phyloP scores from a whole-genome alignment of 1,140 invertebrate species.

The Phymastichus coffea region DNA sequence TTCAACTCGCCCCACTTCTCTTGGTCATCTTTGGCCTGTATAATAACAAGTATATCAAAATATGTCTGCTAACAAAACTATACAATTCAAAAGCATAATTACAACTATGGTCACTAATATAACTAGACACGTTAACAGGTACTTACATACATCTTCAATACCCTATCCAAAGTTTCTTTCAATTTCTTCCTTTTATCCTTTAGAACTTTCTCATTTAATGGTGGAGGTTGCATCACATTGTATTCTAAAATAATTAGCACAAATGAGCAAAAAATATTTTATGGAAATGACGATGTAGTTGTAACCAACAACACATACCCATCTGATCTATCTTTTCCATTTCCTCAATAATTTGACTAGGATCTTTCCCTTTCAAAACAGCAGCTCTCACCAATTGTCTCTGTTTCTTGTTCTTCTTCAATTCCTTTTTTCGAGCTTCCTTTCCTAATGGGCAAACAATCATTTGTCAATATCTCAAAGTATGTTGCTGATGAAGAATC shows the following conservation, averaged over 20 bases:
- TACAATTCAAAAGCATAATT: conserved; percentile 16
- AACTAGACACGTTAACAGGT: conserved; percentile 37
- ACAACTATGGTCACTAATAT: conserved; percentile 2
- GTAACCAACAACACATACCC: conserved; percentile 64
- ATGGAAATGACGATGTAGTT: conserved; percentile 14
- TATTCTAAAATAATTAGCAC: conserved; percentile 71
- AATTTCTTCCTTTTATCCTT: conserved; percentile 96
- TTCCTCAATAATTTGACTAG: conserved; percentile 88
- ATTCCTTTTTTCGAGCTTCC: conserved; percentile 94
- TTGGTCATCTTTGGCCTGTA: conserved; percentile 91
- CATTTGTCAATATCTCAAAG: conserved; percentile 6
- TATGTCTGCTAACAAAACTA: too few relatives aligned
- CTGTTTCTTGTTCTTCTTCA: conserved; percentile 98
- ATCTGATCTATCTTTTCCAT: conserved; percentile 98
- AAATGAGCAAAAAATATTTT: conserved; percentile 10
- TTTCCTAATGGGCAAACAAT: conserved; percentile 78
- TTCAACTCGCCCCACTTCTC: conserved; percentile 91
- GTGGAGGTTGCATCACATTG: conserved; percentile 90
- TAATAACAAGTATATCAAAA: too few relatives aligned
- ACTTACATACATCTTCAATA: conserved; percentile 96
- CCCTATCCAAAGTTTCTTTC: conserved; percentile 91
- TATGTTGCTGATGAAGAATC: conserved; percentile 27
- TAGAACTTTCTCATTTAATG: conserved; percentile 93
- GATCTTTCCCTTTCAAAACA: conserved; percentile 98
- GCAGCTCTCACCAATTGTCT: conserved; percentile 92